Conservation (phyloP, 1,140 invertebrate species). For the Brachionus manjavacas region DNA sequence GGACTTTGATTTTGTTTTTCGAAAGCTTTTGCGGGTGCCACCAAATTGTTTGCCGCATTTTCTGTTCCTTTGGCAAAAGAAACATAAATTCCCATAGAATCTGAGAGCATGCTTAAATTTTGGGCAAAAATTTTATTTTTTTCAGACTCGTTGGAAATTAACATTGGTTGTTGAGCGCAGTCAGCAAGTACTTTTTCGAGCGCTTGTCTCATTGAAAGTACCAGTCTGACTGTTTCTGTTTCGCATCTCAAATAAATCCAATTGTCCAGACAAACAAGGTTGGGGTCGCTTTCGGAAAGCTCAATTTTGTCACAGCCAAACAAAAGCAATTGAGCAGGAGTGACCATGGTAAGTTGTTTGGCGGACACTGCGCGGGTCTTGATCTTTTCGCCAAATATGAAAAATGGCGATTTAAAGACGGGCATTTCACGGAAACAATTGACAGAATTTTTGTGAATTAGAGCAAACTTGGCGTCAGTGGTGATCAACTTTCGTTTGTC, state of each 20-base stretch:
- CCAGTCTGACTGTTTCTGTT: not conserved
- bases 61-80: not conserved
- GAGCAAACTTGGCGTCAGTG: constrained; percentile 83
- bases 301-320: constrained; percentile 65
- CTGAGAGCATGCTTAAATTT: not conserved
- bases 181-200: not conserved
- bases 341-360: constrained; percentile 94
- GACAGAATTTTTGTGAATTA: constrained; percentile 93
- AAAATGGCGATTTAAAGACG: constrained; percentile 86
- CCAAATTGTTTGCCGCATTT: not conserved
- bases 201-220: not conserved
- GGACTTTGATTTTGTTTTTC: too few relatives aligned
- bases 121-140: not conserved
- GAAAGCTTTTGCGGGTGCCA: too few relatives aligned
- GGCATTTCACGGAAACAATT: constrained; percentile 69
- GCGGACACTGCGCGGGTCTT: constrained; percentile 89
- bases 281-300: not conserved
- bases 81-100: not conserved
- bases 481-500: constrained; percentile 91
- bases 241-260: not conserved
- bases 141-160: not conserved
- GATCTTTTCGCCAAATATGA: constrained; percentile 97
- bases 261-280: not conserved
- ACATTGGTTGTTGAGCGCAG: not conserved
- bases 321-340: constrained; percentile 82